A percentile compares a stretch with the other conserved stretches of the same genome.
These are phyloP conservation scores for Hemicrepidius hirtus DNA, from an alignment of 2,888 invertebrate genomes.

Conservation along the genomic window DNA sequence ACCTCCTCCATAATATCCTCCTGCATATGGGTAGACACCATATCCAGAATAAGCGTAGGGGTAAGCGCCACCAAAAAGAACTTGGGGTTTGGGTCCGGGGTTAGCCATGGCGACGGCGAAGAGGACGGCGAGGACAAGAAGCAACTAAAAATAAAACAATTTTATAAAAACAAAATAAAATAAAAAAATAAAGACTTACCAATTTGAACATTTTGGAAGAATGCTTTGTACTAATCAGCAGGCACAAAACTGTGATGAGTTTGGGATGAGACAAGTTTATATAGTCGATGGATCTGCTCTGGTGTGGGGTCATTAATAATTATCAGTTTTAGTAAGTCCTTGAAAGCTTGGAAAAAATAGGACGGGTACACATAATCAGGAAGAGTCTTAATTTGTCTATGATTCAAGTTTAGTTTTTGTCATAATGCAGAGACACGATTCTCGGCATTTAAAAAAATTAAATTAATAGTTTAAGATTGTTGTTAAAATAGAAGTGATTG, in stretches of 20 bases:
- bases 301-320: conserved; percentile 12
- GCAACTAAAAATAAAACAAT: conserved; percentile 65
- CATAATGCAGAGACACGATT: no score
- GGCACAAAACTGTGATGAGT: conserved; percentile 24
- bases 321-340: background rate
- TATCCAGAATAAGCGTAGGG: conserved; percentile 32
- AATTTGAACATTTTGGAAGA: conserved; percentile 37
- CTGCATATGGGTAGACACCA: conserved; percentile 16
- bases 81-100: conserved; percentile 70
- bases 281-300: background rate
- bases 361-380: background rate
- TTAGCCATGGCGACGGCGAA: conserved; percentile 75
- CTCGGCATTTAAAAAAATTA: background rate
- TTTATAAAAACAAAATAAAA: background rate
- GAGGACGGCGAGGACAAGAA: conserved; percentile 69
- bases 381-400: no score
- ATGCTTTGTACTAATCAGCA: conserved; percentile 12
- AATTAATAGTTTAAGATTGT: background rate
- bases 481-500: background rate
- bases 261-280: background rate
- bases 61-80: conserved; percentile 61
- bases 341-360: background rate
- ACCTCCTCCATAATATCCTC: background rate
- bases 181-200: conserved; percentile 23
- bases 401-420: no score